These are phyloP conservation scores for Poeciliopsis prolifica DNA, from an alignment of 2,113 vertebrate genomes.

Conservation along the genomic window DNA sequence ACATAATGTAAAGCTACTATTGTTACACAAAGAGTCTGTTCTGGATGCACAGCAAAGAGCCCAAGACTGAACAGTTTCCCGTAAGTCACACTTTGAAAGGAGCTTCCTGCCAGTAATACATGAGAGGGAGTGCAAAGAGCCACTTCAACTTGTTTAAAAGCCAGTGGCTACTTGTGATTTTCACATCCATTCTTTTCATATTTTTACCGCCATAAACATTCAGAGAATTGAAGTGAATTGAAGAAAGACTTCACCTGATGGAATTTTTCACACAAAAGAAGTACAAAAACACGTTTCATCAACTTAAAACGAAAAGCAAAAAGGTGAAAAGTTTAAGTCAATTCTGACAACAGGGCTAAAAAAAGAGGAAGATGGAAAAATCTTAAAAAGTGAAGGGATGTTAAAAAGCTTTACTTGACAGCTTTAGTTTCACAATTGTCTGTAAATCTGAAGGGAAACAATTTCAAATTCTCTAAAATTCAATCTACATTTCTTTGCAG, in stretches of 20 bases:
- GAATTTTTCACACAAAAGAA: slow-evolving; percentile 23
- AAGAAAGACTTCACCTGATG: slow-evolving; percentile 30
- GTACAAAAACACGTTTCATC: slow-evolving; percentile 38
- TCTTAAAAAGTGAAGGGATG: slow-evolving; percentile 14
- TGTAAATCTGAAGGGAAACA: slow-evolving; percentile 28
- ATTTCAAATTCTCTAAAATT: slow-evolving; percentile 16
- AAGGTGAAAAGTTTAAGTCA: slow-evolving; percentile 35
- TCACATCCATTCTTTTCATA: slow-evolving; percentile 55
- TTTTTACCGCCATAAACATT: slow-evolving; percentile 13
- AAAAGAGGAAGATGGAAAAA: slow-evolving; percentile 17
- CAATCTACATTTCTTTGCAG: slow-evolving; percentile 12
- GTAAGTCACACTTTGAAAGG: slow-evolving; percentile 28
- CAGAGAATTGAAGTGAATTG: background rate
- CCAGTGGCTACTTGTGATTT: slow-evolving; percentile 52
- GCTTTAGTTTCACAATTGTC: slow-evolving; percentile 33
- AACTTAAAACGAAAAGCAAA: slow-evolving; percentile 39
- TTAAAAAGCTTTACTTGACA: slow-evolving; percentile 54
- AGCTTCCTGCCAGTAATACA: slow-evolving; percentile 54
- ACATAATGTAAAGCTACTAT: background rate
- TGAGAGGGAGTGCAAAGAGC: slow-evolving; percentile 43
- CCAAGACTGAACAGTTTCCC: slow-evolving; percentile 24
- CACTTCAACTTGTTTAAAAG: slow-evolving; percentile 60
- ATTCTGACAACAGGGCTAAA: slow-evolving; percentile 22
- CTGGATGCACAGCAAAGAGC: slow-evolving; percentile 4
- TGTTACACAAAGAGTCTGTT: background rate